Evolutionary conservation across 2,113 vertebrate genomes (phyloP), one percentile per base, ranked within the genome.

Genomic region (Psophia crepitans): DNA sequence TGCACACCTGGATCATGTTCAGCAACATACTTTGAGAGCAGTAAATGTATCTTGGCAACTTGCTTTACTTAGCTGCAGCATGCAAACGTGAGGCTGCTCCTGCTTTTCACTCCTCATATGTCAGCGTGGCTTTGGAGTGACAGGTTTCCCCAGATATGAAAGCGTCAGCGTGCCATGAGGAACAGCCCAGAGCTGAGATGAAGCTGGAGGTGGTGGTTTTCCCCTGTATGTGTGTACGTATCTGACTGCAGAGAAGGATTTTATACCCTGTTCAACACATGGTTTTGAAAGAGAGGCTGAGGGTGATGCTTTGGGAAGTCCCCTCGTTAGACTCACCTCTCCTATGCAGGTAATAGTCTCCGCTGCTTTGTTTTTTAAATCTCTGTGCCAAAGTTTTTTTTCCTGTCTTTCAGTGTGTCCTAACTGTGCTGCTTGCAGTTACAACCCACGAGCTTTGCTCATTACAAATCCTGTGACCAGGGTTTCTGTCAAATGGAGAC

Each of bases 51-150:
- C 94, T 85, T 94, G 86, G 96, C 77, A 90, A 78, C 90, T 87
- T 87, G 43, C 80, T 95, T 89, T 89, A 65, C 87, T 95, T 92
- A 90, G 89, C 65, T 82, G n/a, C 76, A 71, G 54, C 48, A n/a
- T 88, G 90, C 83, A 95, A 96, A 92, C 6, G 16, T 71, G 92
- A 69, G 77, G 51, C 84, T 89, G 81, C 60, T 89, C 54, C 84
- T 43, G 84, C 94, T 66, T 89, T 87, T 93, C 77, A 27, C 73
- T 96, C 86, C 86, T 82, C 33, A 2, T 81, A 22, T 82, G 74
- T 92, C 91, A 92, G 61, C 0, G 2, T 82, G 90, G 91, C 95
- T 97, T 95, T 54, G 77, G 93, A 95, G 70, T 68, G 92, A 76
- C 80, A 94, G 91, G 87, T 95, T 91, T 87, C 65, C 60, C 54